Base-by-base conservation (phyloP, 2,888 invertebrate species). In the Seira musarum region DNA sequence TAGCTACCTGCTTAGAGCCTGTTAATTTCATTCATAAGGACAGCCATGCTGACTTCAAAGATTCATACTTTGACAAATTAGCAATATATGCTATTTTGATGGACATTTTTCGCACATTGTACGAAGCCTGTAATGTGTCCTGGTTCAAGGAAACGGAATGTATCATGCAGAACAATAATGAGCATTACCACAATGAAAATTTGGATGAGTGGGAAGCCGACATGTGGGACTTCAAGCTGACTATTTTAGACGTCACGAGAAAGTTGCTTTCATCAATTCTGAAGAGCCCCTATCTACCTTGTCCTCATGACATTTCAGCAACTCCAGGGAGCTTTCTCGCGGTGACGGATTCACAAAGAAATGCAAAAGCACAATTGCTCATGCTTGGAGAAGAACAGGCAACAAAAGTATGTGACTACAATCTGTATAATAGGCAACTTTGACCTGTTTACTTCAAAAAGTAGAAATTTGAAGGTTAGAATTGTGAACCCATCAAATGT, bases 31-130 rank as follows among this genome's bases (percentile, higher is more conserved):
- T 21, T 70, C 17, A 22, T 25, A 13, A 22, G 67, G 67, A 53
- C 57, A 61, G 46, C 63, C 30, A 5, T 30, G 40, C 68, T 21
- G 82, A 80, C 2, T 35, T 72, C 10, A 72, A 79, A 57, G 73
- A 53, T 1, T 19, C 30, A 15, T 77, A 82, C 74, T 49, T 82
- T 69, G 82, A 82, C 6, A 74, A 78, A 77, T 46, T 86, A n/a
- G 80, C 79, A 8, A 74, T 78, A 0, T 84, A 82, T 30, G 82
- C 82, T 3, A 68, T 84, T 35, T 60, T 85, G 5, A 80, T 86
- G 82, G 85, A 86, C 60, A 84, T 84, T 40, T 85, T 86, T 74
- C 84, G 85, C 6, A 69, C 84, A 8, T 65, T 86, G 6, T 84
- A 80, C 69, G 84, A 84, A 60, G 82, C 85, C 8, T 84, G 84